Evolutionary conservation across 2,888 invertebrate species (phyloP).

Genomic region (Odontocolon sp.): DNA sequence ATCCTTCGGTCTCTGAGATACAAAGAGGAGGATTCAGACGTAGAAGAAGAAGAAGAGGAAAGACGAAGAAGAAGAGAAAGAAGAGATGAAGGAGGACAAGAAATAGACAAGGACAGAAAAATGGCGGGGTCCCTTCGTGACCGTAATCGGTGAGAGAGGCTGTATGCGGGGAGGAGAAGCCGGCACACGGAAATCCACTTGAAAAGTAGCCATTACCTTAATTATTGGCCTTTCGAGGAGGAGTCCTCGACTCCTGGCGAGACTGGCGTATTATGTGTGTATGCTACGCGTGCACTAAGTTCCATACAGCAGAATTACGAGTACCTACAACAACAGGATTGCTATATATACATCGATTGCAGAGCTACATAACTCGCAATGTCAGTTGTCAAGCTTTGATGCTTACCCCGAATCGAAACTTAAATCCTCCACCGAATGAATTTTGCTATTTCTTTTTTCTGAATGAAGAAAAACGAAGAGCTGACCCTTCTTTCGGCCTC

Average conservation of each 20-base stretch:
- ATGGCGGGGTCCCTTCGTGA: slow-evolving; percentile 72
- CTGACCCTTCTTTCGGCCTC: no score
- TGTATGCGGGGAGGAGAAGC: slow-evolving; percentile 45
- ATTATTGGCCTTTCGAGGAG: slow-evolving; percentile 76
- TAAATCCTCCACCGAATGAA: no score
- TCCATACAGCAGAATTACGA: slow-evolving; percentile 1
- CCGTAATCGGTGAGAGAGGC: slow-evolving; percentile 73
- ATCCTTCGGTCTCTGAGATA: slow-evolving; percentile 37
- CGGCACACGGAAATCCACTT: slow-evolving; percentile 78
- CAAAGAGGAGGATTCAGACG: slow-evolving; percentile 29
- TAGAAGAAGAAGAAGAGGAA: slow-evolving; percentile 19
- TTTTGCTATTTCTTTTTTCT: no score
- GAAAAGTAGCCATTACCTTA: slow-evolving; percentile 80
- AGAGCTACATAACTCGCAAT: slow-evolving; percentile 12
- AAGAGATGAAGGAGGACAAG: slow-evolving; percentile 28
- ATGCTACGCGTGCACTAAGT: slow-evolving; percentile 21
- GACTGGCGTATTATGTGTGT: slow-evolving; percentile 38
- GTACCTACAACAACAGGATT: background rate
- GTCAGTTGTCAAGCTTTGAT: slow-evolving; percentile 47
- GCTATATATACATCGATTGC: background rate
- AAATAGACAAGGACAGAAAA: slow-evolving; percentile 51
- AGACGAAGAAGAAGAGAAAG: slow-evolving; percentile 11
- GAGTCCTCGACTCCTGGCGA: slow-evolving; percentile 49
- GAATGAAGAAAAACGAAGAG: no score
- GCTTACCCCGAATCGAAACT: no score